Evolutionary conservation across 2,797 vertebrate genomes (phyloP).

Genomic region (Gadopsis marmoratus): DNA sequence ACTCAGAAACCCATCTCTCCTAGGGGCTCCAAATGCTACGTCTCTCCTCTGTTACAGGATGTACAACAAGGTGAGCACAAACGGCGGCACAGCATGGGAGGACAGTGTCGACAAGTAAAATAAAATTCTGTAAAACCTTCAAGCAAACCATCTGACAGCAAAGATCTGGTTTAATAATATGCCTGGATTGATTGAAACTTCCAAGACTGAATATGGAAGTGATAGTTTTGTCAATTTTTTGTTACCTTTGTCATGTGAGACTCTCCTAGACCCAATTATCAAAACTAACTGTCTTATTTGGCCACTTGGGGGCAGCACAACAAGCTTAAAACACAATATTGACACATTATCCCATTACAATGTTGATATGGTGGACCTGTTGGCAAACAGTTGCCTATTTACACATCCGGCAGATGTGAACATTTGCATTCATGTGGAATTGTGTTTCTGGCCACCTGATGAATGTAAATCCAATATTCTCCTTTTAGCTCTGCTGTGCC

Average conservation of each 20-base stretch:
- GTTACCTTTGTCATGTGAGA: neutral
- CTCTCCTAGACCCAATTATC: neutral
- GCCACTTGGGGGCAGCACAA: neutral
- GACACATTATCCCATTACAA: neutral
- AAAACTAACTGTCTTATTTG: neutral
- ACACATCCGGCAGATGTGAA: neutral
- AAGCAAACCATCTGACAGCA: slow-evolving; percentile 4
- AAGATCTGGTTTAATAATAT: neutral
- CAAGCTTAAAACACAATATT: neutral
- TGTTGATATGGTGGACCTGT: neutral
- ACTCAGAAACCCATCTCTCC: neutral
- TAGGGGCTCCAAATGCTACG: neutral
- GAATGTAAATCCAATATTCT: neutral
- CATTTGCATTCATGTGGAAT: neutral
- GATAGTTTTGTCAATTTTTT: neutral
- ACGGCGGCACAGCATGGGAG: neutral
- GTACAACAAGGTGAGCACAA: neutral
- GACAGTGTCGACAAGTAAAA: neutral
- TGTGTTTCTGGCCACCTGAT: neutral
- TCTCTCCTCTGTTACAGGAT: slow-evolving; percentile 1
- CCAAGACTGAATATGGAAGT: neutral
- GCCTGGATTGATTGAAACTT: neutral
- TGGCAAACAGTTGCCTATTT: neutral
- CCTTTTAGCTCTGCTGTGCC: neutral
- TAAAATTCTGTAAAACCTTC: neutral